Conservation (phyloP, 2,888 invertebrate species). For the Limnephilus marmoratus region DNA sequence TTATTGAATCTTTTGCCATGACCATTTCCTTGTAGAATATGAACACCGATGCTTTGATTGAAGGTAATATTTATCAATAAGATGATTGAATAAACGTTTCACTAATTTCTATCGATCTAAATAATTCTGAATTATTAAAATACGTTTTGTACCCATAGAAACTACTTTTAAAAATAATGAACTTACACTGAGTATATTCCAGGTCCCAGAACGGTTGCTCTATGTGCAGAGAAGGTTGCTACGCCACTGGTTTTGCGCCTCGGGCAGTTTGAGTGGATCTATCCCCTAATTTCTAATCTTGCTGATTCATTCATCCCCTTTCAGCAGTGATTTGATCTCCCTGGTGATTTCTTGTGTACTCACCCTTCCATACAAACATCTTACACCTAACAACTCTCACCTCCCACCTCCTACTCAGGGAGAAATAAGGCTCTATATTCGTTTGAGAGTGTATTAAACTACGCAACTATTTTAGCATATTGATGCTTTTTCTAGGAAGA, state of each 20-base stretch:
- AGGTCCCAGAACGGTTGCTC: background rate
- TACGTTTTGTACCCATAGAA: too few relatives aligned
- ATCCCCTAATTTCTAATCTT: conserved; percentile 63
- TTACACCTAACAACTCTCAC: background rate
- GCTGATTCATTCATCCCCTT: conserved; percentile 65
- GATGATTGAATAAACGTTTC: too few relatives aligned
- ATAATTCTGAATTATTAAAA: too few relatives aligned
- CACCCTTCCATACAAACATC: conserved; percentile 22
- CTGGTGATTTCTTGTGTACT: conserved; percentile 47
- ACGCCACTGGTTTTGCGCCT: background rate
- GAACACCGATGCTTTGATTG: too few relatives aligned
- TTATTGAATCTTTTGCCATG: too few relatives aligned
- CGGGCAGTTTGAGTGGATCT: conserved; percentile 34
- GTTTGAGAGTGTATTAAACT: background rate
- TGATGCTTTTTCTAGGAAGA: background rate
- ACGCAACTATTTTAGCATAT: background rate
- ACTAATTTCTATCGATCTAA: too few relatives aligned
- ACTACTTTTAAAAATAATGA: too few relatives aligned
- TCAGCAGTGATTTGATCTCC: conserved; percentile 64
- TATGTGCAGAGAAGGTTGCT: background rate
- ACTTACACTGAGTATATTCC: too few relatives aligned
- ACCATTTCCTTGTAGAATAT: too few relatives aligned
- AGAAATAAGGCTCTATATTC: background rate
- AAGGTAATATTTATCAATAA: too few relatives aligned
- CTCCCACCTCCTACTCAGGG: background rate